phyloP scores from a whole-genome alignment of 2,113 vertebrate species.

The Protobothrops flavoviridis region DNA sequence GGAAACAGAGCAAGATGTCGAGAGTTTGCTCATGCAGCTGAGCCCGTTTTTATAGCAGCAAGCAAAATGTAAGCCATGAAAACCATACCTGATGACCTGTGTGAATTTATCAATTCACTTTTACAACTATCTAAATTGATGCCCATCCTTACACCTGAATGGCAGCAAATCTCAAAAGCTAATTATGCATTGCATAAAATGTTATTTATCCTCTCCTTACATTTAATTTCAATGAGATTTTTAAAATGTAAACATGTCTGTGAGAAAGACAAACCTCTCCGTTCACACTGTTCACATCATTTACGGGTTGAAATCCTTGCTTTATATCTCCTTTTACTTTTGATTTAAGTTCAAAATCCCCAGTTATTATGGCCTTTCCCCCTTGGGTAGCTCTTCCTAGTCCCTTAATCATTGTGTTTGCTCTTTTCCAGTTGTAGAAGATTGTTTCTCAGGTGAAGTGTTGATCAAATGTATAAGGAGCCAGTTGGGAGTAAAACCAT shows the following conservation, averaged over 20 bases:
- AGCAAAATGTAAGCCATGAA: neutral
- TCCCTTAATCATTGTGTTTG: neutral
- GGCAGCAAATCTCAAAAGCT: neutral
- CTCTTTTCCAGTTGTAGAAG: neutral
- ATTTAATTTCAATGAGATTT: neutral
- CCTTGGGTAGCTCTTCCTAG: neutral
- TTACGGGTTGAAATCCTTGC: neutral
- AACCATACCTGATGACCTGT: neutral
- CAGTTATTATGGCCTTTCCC: neutral
- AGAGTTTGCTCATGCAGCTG: neutral
- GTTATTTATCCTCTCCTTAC: neutral
- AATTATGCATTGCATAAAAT: neutral
- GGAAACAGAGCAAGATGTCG: neutral
- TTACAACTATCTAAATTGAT: neutral
- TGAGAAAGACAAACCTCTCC: neutral
- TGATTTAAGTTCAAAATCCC: neutral
- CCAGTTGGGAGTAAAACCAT: neutral
- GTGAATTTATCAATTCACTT: neutral
- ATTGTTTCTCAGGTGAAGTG: neutral
- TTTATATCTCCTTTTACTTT: neutral
- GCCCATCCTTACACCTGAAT: neutral
- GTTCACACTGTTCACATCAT: neutral
- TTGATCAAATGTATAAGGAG: neutral
- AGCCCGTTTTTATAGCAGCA: neutral
- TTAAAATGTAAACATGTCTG: neutral